Evolutionary conservation across 2,888 invertebrate genomes (phyloP).

Genomic region (Herminia tarsipennalis): DNA sequence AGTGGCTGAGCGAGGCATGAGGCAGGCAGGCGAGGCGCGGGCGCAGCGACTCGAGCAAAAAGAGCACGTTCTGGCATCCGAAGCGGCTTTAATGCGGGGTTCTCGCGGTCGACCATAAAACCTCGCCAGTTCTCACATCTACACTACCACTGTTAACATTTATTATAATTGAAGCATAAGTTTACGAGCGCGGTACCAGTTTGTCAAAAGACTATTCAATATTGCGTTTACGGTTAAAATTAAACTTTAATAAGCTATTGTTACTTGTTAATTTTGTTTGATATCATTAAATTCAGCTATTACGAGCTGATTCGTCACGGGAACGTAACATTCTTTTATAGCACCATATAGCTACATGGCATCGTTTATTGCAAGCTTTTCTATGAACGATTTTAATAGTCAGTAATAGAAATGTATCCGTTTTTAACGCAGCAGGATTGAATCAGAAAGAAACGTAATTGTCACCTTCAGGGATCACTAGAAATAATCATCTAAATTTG

Average conservation of each 20-base stretch:
- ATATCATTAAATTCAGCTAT: constrained; percentile 15
- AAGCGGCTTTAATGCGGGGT: constrained; percentile 57
- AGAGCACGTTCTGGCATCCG: constrained; percentile 66
- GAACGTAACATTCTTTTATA: too few species aligned
- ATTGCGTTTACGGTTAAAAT: constrained; percentile 46
- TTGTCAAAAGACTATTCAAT: constrained; percentile 68
- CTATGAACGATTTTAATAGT: too few species aligned
- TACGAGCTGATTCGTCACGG: too few species aligned
- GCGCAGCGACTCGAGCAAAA: constrained; percentile 57
- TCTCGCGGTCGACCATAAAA: constrained; percentile 71
- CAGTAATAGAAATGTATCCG: too few species aligned
- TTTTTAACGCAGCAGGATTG: too few species aligned
- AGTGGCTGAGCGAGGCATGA: neutral
- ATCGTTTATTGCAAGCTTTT: too few species aligned
- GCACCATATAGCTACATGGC: too few species aligned
- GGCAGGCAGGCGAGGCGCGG: constrained; percentile 14
- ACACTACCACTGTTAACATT: constrained; percentile 72
- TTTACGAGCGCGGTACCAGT: constrained; percentile 73
- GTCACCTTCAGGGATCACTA: too few species aligned
- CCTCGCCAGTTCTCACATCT: constrained; percentile 72
- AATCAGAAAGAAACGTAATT: too few species aligned
- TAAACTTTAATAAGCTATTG: constrained; percentile 38
- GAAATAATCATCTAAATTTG: too few species aligned
- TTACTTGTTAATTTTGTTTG: constrained; percentile 17
- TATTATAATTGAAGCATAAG: constrained; percentile 81